A percentile compares a stretch with the other conserved stretches of the same genome.
phyloP scores from a whole-genome alignment of 2,888 invertebrate species.

The Phoenoteleia sp. region DNA sequence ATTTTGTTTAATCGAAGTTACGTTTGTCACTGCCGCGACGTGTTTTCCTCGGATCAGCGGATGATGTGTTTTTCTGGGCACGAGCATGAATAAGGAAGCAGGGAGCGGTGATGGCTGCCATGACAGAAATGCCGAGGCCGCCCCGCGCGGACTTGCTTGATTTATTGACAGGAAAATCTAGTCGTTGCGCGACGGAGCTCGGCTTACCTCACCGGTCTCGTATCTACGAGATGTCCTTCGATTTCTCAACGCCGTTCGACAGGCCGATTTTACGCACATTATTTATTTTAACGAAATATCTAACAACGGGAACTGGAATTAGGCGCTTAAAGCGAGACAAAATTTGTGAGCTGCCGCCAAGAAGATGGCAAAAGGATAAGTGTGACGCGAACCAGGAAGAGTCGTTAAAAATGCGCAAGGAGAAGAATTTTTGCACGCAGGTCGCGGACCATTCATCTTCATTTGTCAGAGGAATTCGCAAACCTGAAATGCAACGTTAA shows the following conservation, averaged over 20 bases:
- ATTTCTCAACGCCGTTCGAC: constrained; percentile 55
- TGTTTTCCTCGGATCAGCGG: constrained; percentile 44
- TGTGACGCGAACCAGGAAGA: no score
- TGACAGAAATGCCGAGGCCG: constrained; percentile 84
- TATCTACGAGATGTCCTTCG: constrained; percentile 70
- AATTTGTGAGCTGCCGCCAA: no score
- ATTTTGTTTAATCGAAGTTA: background rate
- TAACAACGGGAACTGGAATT: constrained; percentile 10
- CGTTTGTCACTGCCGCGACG: background rate
- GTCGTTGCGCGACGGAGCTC: constrained; percentile 81
- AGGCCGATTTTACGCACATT: constrained; percentile 54
- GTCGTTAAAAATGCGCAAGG: background rate
- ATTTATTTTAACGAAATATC: constrained; percentile 40
- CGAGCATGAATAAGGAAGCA: constrained; percentile 83
- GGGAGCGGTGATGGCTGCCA: constrained; percentile 78
- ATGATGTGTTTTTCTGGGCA: constrained; percentile 75
- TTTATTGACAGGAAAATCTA: constrained; percentile 87
- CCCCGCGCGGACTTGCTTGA: constrained; percentile 82
- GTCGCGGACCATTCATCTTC: constrained; percentile 38
- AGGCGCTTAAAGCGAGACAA: background rate
- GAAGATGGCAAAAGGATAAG: no score
- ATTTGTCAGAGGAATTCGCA: constrained; percentile 21
- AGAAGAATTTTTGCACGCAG: background rate
- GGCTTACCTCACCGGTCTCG: constrained; percentile 79
- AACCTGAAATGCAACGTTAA: constrained; percentile 25